Percentiles rank a stretch among this genome's conserved stretches.
Evolutionary conservation across 2,797 vertebrate genomes (phyloP).

Genomic region (Lemur catta): DNA sequence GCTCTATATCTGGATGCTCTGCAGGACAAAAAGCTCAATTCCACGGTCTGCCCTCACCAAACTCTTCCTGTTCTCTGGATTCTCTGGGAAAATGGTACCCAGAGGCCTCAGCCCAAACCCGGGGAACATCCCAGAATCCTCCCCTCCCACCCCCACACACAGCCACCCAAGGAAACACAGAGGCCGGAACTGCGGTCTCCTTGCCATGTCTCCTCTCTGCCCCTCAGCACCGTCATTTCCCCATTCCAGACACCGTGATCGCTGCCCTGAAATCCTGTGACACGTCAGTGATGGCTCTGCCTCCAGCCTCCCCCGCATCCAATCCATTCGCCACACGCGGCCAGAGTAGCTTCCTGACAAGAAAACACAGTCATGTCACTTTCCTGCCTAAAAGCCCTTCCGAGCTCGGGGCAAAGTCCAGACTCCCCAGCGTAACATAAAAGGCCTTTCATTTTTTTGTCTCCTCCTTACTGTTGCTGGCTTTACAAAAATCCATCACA

Average conservation of each 20-base stretch:
- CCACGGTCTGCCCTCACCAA: not conserved
- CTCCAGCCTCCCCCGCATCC: not conserved
- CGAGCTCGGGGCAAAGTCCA: not conserved
- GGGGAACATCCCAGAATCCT: not conserved
- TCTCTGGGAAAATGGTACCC: not conserved
- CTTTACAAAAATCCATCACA: not conserved
- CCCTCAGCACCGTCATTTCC: not conserved
- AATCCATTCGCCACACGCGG: not conserved
- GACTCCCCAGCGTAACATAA: not conserved
- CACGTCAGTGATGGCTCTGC: no score
- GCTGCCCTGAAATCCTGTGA: not conserved
- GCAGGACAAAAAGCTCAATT: no score
- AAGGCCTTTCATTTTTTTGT: not conserved
- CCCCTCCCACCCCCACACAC: not conserved
- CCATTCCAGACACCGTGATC: not conserved
- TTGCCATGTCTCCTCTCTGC: fast-evolving
- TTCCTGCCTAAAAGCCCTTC: not conserved
- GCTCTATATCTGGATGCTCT: not conserved
- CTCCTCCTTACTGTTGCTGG: not conserved
- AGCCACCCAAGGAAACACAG: not conserved
- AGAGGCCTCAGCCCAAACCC: not conserved
- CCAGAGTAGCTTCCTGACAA: not conserved
- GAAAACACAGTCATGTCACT: not conserved
- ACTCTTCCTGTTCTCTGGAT: not conserved
- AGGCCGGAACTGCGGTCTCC: not conserved